These are phyloP conservation scores for Odontomachus brunneus DNA, from an alignment of 1,140 invertebrate species.

Conservation along the genomic window DNA sequence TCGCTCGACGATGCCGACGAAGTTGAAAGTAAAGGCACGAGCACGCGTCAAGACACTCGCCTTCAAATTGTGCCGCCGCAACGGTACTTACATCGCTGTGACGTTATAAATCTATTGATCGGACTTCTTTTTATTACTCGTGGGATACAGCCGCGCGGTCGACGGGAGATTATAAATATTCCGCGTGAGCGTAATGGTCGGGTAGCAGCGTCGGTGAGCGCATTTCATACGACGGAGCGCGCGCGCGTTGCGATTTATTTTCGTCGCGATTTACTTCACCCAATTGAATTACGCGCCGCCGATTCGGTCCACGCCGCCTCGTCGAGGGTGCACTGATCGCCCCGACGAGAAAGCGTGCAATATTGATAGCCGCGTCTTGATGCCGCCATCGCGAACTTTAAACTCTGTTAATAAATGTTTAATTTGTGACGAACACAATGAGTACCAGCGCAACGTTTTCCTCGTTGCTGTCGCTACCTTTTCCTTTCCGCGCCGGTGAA, in stretches of 20 bases:
- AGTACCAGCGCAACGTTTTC: not conserved
- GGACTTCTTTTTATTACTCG: conserved; percentile 20
- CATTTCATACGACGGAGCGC: not conserved
- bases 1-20: not conserved
- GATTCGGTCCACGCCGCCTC: not conserved
- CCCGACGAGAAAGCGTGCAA: not conserved
- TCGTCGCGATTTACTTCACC: not conserved
- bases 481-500: not conserved
- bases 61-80: too few relatives aligned
- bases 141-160: conserved; percentile 4
- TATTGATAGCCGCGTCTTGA: not conserved
- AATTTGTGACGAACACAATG: not conserved
- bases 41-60: too few relatives aligned
- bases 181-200: conserved; percentile 2
- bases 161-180: conserved; percentile 52
- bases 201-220: conserved; percentile 6
- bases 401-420: not conserved
- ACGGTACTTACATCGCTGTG: conserved; percentile 9
- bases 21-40: conserved; percentile 15
- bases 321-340: not conserved
- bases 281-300: conserved; percentile 6
- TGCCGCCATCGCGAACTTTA: not conserved
- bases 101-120: conserved; percentile 44
- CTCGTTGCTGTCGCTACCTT: not conserved
- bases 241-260: not conserved